Evolutionary conservation across 1,140 invertebrate species (phyloP), one percentile per base, ranked within the genome.

Genomic region (Forficula auricularia): DNA sequence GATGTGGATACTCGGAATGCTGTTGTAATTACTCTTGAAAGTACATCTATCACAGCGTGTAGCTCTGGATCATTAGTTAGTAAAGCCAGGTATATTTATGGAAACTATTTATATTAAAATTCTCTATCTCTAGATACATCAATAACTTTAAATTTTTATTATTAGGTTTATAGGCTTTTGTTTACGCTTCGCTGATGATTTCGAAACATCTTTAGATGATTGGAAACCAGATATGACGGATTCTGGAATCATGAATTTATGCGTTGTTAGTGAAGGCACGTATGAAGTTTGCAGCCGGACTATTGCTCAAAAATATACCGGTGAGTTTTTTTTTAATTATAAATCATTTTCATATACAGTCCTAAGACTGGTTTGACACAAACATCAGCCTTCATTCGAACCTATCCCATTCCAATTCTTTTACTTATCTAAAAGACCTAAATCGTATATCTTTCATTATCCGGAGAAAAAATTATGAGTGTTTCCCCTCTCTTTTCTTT

Each of bases 231-330:
- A 88, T 54, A 73, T 77, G 53, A 73, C 65, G 22, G 84, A 91
- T 55, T 70, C 75, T 8, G 73, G 67, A 44, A 78, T 89, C 36
- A 89, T 91, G 83, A 98, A 98, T 66, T 72, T 94, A 18, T 95
- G 90, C 61, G 79, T 88, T 36, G 92, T 98, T 6, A 92, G 88
- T n/a, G 88, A 95, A 62, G 92, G 92, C 19, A 96, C 91, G 8
- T 97, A 95, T 58, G 90, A 96, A 69, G 86, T 96, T 0, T 95
- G 90, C 62, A 94, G 88, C 46, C 68, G 84, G 46, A 95, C 90
- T 2, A 74, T 84, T 22, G 80, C 82, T 3, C 77, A 73, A 54
- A 63, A 68, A 15, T 71, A 72, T 40, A 63, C 62, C 39, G 75
- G 74, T 72, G 54, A 50, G 50, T 47, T n/a, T n/a, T n/a, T n/a